These are phyloP conservation scores for Lasius platythorax DNA, from an alignment of 2,888 invertebrate genomes.

Conservation along the genomic window DNA sequence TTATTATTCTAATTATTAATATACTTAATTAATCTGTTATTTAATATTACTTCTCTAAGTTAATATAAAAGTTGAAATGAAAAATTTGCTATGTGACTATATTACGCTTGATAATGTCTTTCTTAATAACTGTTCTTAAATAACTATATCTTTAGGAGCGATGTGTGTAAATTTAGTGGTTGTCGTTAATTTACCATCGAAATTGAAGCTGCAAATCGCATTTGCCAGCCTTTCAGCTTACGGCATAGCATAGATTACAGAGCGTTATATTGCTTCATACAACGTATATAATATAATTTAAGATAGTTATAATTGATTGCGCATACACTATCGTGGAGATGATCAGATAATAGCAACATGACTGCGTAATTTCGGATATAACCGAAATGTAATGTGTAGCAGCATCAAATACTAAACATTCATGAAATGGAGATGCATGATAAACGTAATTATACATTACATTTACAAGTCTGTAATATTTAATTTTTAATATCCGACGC, in stretches of 20 bases:
- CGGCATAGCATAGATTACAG: conserved; percentile 10
- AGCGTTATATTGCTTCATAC: not conserved
- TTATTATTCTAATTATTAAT: not conserved
- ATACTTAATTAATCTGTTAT: not conserved
- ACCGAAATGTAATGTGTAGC: not conserved
- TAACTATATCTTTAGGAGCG: conserved; percentile 2
- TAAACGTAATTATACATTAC: conserved; percentile 15
- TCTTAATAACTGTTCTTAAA: not conserved
- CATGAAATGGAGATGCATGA: not conserved
- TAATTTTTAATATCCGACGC: not conserved
- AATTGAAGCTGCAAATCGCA: conserved; percentile 15
- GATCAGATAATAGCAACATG: not conserved
- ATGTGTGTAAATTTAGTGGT: not conserved
- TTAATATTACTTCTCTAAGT: not conserved
- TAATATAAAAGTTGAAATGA: not conserved
- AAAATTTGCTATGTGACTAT: not conserved
- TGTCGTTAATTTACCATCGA: conserved; percentile 16
- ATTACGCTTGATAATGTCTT: not conserved
- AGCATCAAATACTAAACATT: conserved; percentile 16
- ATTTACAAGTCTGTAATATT: not conserved
- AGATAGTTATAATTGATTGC: conserved; percentile 31
- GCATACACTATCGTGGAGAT: not conserved
- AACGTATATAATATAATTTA: conserved; percentile 35
- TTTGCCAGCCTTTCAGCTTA: conserved; percentile 18
- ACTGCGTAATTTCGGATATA: conserved; percentile 16